These are phyloP conservation scores for Sphaerophoria rueppellii DNA, from an alignment of 2,888 invertebrate genomes.

Conservation along the genomic window DNA sequence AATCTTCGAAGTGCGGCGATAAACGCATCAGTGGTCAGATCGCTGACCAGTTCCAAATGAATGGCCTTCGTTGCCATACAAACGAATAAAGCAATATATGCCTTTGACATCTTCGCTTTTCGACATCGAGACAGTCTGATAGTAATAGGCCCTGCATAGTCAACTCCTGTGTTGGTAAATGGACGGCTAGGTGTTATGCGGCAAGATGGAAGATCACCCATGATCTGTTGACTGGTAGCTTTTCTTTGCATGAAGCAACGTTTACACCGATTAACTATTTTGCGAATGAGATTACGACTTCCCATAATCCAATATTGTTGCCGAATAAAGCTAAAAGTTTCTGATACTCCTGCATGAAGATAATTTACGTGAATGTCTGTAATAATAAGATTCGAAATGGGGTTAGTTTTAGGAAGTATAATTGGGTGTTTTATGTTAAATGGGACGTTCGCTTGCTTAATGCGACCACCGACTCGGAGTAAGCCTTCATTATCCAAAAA, in stretches of 20 bases:
- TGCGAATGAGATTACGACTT: slow-evolving; percentile 47
- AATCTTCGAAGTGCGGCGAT: slow-evolving; percentile 59
- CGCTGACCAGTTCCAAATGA: slow-evolving; percentile 49
- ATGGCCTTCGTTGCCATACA: slow-evolving; percentile 62
- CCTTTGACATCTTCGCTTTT: slow-evolving; percentile 31
- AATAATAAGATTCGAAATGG: slow-evolving; percentile 31
- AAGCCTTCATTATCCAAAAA: slow-evolving; percentile 32
- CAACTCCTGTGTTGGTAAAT: slow-evolving; percentile 43
- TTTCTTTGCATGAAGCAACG: slow-evolving; percentile 59
- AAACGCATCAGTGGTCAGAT: slow-evolving; percentile 60
- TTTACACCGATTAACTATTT: slow-evolving; percentile 41
- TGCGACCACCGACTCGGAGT: slow-evolving; percentile 21
- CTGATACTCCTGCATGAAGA: slow-evolving; percentile 48
- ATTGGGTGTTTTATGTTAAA: slow-evolving; percentile 51
- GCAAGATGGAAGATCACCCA: slow-evolving; percentile 48
- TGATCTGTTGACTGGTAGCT: slow-evolving; percentile 34
- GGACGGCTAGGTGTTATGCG: slow-evolving; percentile 23
- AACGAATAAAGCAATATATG: slow-evolving; percentile 55
- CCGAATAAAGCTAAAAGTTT: slow-evolving; percentile 31
- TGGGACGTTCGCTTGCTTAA: slow-evolving; percentile 17
- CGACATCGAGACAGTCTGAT: slow-evolving; percentile 44
- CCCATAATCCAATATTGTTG: slow-evolving; percentile 63
- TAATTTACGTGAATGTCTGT: slow-evolving; percentile 28
- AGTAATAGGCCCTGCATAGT: slow-evolving; percentile 51
- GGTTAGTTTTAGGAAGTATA: slow-evolving; percentile 29